phyloP scores from a whole-genome alignment of 2,888 invertebrate genomes.

The Dusona sp. region DNA sequence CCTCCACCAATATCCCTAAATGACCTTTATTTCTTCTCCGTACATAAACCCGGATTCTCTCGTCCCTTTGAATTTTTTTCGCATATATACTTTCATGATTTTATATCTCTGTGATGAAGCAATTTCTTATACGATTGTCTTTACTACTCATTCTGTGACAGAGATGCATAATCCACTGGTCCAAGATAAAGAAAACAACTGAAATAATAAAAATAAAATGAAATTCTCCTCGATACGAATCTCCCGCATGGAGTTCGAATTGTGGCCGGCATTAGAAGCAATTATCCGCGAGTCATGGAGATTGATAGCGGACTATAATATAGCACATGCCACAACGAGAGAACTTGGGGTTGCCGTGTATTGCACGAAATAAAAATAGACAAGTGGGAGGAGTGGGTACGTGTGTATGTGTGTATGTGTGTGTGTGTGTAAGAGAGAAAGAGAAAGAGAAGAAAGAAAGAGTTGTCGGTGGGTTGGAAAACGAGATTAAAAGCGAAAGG shows the following conservation, averaged over 20 bases:
- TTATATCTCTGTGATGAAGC: constrained; percentile 69
- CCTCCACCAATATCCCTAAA: constrained; percentile 69
- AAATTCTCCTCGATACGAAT: constrained; percentile 25
- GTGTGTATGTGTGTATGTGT: neutral
- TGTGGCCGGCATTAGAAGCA: constrained; percentile 51
- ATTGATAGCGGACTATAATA: constrained; percentile 56
- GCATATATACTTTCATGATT: neutral
- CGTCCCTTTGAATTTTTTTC: neutral
- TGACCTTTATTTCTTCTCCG: constrained; percentile 68
- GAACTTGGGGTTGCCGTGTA: constrained; percentile 46
- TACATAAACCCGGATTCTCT: constrained; percentile 48
- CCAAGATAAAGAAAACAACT: neutral
- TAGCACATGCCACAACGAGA: constrained; percentile 46
- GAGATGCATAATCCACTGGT: constrained; percentile 12
- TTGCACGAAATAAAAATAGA: constrained; percentile 57
- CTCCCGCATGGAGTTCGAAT: constrained; percentile 27
- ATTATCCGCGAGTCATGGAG: constrained; percentile 62
- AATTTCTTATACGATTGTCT: constrained; percentile 70
- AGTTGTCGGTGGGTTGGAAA: constrained; percentile 71
- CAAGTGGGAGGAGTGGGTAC: constrained; percentile 60
- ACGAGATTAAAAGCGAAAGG: constrained; percentile 78
- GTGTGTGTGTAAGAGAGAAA: constrained; percentile 21
- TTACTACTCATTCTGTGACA: constrained; percentile 51
- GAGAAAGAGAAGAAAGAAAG: constrained; percentile 44
- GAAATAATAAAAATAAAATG: neutral